A percentile compares a stretch with the other conserved stretches of the same genome.
These are phyloP conservation scores for Tenualosa ilisha DNA, from an alignment of 2,797 vertebrate species.

Conservation along the genomic window DNA sequence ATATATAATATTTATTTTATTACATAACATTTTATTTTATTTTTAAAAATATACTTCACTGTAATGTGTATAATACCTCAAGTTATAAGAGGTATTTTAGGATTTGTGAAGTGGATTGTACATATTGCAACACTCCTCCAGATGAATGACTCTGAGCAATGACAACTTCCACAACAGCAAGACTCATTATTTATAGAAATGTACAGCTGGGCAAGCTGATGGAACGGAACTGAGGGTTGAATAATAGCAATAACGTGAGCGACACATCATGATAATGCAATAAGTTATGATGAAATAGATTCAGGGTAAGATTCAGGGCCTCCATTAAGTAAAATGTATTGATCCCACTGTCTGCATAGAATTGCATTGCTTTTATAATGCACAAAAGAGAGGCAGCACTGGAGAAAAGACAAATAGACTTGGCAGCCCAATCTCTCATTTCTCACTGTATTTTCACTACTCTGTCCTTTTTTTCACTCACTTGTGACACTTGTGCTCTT, in stretches of 20 bases:
- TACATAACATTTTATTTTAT: no score
- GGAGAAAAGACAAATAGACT: neutral
- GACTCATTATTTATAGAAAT: constrained; percentile 5
- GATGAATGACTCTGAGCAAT: neutral
- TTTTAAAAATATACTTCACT: neutral
- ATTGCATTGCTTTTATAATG: constrained; percentile 7
- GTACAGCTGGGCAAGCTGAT: neutral
- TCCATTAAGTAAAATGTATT: constrained; percentile 17
- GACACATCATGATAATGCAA: constrained; percentile 22
- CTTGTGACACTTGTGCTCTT: neutral
- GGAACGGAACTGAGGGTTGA: neutral
- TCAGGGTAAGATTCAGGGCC: neutral
- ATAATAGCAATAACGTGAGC: constrained; percentile 20
- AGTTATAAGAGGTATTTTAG: neutral
- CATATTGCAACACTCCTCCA: neutral
- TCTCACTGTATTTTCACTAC: neutral
- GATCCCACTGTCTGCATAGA: neutral
- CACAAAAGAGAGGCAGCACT: neutral
- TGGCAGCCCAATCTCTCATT: neutral
- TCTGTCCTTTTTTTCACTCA: neutral
- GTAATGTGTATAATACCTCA: neutral
- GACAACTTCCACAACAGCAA: neutral
- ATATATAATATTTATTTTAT: no score
- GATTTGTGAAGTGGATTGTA: neutral
- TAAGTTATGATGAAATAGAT: constrained; percentile 3